A percentile compares a stretch with the other conserved stretches of the same genome.
Evolutionary conservation across 2,797 vertebrate species (phyloP).

Genomic region (Eulemur rubriventer): DNA sequence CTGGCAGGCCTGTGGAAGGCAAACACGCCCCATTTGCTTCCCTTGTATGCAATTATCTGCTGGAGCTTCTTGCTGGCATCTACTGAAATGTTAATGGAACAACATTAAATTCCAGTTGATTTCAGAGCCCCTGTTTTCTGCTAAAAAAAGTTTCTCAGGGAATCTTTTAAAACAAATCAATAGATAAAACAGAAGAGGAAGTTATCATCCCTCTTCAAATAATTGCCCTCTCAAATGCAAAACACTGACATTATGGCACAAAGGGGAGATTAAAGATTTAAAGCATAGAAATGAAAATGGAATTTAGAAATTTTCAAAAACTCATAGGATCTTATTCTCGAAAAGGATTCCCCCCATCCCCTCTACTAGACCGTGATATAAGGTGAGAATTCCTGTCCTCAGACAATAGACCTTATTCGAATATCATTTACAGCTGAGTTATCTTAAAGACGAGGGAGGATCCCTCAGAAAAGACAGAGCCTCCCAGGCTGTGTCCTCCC

Average conservation of each 20-base stretch:
- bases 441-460: neutral
- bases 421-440: neutral
- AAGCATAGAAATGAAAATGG: neutral
- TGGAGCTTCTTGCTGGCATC: constrained; percentile 14
- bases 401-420: neutral
- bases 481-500: neutral
- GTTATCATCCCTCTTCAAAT: neutral
- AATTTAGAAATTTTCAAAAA: neutral
- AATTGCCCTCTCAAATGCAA: neutral
- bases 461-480: neutral
- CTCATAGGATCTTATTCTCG: neutral
- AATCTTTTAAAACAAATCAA: neutral
- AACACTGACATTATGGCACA: neutral
- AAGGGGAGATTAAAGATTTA: neutral
- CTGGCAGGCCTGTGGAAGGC: neutral
- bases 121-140: constrained; percentile 1
- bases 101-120: constrained; percentile 46
- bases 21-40: neutral
- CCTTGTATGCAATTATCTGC: neutral
- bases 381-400: neutral
- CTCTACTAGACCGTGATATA: neutral
- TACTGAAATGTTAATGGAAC: constrained; percentile 61
- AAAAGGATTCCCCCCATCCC: neutral
- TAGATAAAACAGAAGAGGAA: neutral
- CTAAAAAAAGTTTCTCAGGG: neutral